phyloP scores from a whole-genome alignment of 2,888 invertebrate species.

The Phania funesta region DNA sequence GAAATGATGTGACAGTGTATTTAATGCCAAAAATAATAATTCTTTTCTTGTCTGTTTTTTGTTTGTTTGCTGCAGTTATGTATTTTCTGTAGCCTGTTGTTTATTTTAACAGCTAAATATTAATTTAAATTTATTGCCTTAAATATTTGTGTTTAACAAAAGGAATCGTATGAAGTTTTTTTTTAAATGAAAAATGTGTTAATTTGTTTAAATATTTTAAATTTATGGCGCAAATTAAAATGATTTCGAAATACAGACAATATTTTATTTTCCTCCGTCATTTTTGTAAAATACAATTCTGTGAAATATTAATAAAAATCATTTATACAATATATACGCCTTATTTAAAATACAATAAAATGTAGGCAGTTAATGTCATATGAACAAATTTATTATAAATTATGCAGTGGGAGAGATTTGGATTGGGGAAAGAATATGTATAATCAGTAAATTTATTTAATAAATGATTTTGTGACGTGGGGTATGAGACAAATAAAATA shows the following conservation, averaged over 20 bases:
- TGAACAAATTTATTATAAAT: slow-evolving; percentile 25
- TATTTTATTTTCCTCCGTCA: slow-evolving; percentile 3
- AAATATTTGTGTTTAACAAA: slow-evolving; percentile 59
- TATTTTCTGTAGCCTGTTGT: slow-evolving; percentile 32
- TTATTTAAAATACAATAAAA: slow-evolving; percentile 41
- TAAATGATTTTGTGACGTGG: neutral
- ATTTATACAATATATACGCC: slow-evolving; percentile 37
- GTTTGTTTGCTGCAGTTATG: neutral
- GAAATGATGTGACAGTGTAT: slow-evolving; percentile 60
- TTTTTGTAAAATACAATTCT: neutral
- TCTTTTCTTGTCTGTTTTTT: slow-evolving; percentile 8
- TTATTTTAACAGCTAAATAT: slow-evolving; percentile 62
- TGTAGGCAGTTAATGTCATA: slow-evolving; percentile 21
- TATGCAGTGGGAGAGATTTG: neutral
- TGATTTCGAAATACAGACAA: slow-evolving; percentile 53
- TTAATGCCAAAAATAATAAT: slow-evolving; percentile 50
- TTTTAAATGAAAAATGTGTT: slow-evolving; percentile 61
- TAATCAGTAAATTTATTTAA: neutral
- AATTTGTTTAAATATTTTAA: slow-evolving; percentile 53
- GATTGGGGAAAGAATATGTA: neutral
- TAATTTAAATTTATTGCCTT: slow-evolving; percentile 61
- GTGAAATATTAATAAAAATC: slow-evolving; percentile 34
- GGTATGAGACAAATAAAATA: too few species aligned
- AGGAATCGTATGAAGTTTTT: slow-evolving; percentile 49
- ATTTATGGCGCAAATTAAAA: slow-evolving; percentile 60